A percentile compares a stretch with the other conserved stretches of the same genome.
phyloP scores from a whole-genome alignment of 2,797 vertebrate species.

The Chelidonichthys spinosus region DNA sequence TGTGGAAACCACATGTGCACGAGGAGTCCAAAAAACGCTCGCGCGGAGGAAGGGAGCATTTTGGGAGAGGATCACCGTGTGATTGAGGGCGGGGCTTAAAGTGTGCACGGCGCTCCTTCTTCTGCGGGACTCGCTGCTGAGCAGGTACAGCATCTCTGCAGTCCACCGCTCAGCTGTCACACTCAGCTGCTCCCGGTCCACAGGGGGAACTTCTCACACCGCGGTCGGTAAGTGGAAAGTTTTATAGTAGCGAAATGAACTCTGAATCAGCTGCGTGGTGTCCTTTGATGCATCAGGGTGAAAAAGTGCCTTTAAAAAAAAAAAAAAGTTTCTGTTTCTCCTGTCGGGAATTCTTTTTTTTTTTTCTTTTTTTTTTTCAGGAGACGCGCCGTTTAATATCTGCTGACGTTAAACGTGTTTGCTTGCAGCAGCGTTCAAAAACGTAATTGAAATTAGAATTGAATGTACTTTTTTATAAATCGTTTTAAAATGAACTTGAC shows the following conservation, averaged over 20 bases:
- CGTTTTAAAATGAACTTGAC: conserved; percentile 1
- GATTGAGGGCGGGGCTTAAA: conserved; percentile 84
- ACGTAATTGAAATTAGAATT: neutral
- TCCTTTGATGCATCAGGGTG: neutral
- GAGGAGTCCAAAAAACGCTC: conserved; percentile 39
- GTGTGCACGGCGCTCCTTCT: conserved; percentile 80
- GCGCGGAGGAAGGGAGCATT: conserved; percentile 38
- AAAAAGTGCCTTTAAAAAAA: conserved; percentile 47
- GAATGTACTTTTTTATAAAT: neutral
- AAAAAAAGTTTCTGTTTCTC: conserved; percentile 44
- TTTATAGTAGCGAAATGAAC: conserved; percentile 33
- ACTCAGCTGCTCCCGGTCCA: conserved; percentile 56
- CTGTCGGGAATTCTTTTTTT: conserved; percentile 51
- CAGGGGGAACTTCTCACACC: conserved; percentile 72
- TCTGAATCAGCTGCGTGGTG: no score
- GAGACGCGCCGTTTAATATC: conserved; percentile 28
- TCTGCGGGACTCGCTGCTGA: conserved; percentile 72
- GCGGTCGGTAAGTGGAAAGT: conserved; percentile 74
- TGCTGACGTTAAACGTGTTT: neutral
- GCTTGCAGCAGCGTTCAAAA: neutral
- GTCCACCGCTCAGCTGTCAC: conserved; percentile 77
- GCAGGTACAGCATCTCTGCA: conserved; percentile 84
- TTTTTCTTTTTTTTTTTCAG: neutral
- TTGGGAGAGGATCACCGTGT: conserved; percentile 77
- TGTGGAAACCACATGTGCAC: conserved; percentile 24